These are phyloP conservation scores for Chaetophractus vellerosus DNA, from an alignment of 2,797 vertebrate species.

Conservation along the genomic window DNA sequence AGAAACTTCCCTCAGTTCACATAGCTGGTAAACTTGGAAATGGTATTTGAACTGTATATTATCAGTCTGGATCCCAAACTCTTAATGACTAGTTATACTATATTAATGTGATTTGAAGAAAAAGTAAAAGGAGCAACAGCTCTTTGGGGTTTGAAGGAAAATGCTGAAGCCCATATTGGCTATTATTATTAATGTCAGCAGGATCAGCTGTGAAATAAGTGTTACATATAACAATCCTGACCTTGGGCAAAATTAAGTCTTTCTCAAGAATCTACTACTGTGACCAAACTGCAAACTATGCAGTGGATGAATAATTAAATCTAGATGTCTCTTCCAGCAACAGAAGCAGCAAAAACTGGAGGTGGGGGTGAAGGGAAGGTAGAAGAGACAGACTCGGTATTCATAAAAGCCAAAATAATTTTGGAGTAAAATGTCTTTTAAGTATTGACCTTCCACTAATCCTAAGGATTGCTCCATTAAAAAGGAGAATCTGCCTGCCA, in stretches of 20 bases:
- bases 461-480: slow-evolving; percentile 14
- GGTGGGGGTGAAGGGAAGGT: neutral
- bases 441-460: slow-evolving; percentile 70
- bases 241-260: slow-evolving; percentile 79
- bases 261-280: slow-evolving; percentile 76
- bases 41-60: neutral
- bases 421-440: slow-evolving; percentile 65
- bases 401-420: slow-evolving; percentile 53
- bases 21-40: neutral
- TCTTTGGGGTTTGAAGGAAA: slow-evolving; percentile 4
- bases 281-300: slow-evolving; percentile 80
- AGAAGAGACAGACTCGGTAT: neutral
- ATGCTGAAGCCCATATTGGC: neutral
- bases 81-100: neutral
- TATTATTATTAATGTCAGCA: slow-evolving; percentile 43
- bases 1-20: neutral
- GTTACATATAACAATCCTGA: slow-evolving; percentile 61
- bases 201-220: slow-evolving; percentile 63
- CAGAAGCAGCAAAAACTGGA: slow-evolving; percentile 59
- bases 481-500: slow-evolving; percentile 65
- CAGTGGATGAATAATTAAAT: slow-evolving; percentile 85
- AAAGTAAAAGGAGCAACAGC: neutral
- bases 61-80: neutral
- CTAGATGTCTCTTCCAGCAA: slow-evolving; percentile 78
- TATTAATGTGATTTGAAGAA: neutral